Base-by-base conservation (phyloP, 2,888 invertebrate genomes). In the Acleris holmiana region DNA sequence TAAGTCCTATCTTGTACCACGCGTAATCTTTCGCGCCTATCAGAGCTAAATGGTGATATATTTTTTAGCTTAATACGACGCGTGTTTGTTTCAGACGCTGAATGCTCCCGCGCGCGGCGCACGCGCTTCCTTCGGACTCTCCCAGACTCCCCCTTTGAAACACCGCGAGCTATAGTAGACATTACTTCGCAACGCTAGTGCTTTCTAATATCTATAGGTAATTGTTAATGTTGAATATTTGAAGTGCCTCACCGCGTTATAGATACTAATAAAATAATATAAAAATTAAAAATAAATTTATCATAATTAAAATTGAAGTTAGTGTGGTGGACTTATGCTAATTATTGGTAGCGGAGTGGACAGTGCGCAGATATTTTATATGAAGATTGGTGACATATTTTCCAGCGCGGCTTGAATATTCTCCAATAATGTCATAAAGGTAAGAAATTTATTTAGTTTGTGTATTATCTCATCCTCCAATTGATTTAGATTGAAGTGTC, bases 361-460 rank as follows among this genome's bases (percentile, higher is more conserved):
- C 71, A 67, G 73, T 74, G 73, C 68, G 67, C 71, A 69, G 68
- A 72, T 69, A 76, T 67, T 75, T 74, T 60, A 58, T 56, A 49
- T 60, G 68, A 74, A 76, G 66, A 73, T 75, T 65, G 76, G 77
- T 76, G 71, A 74, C 68, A 76, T 79, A 77, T 76, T 72, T 70
- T 72, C 74, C 74, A 68, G 68, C 70, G 77, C 71, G 73, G 80
- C 77, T 79, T 76, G 68, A 68, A 74, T 72, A 74, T 78, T 79
- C 76, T 69, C 74, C 83, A 74, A 83, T 74, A 75, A 89, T 88
- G 89, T 78, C 83, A 79, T 90, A 84, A 87, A 90, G 90, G 90
- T 90, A 79, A 82, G 88, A 10, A 13, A 35, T 35, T 35, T 35
- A 29, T 35, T 35, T 35, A 13, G 4, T 35, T 35, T 35, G 10